phyloP scores from a whole-genome alignment of 2,797 vertebrate genomes.

The Cuniculus paca region DNA sequence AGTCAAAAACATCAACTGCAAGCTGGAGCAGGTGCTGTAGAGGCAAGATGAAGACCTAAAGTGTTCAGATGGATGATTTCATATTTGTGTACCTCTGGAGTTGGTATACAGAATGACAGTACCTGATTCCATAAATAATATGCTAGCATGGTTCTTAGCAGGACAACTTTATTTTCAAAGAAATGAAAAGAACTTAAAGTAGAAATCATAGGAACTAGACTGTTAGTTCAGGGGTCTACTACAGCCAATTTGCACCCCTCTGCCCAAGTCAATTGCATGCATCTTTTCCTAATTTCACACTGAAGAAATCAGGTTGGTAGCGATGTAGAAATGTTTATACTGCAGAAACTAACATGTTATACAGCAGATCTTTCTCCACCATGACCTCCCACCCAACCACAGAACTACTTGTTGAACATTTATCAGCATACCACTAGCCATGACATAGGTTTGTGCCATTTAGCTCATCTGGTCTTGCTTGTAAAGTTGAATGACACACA shows the following conservation, averaged over 20 bases:
- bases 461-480: neutral
- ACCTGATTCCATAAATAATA: neutral
- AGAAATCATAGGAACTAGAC: neutral
- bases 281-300: neutral
- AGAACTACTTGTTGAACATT: neutral
- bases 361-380: neutral
- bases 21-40: neutral
- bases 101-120: neutral
- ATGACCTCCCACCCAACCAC: too few relatives aligned
- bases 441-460: neutral
- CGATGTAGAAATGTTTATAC: neutral
- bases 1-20: neutral
- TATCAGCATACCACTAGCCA: neutral
- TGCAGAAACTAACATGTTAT: neutral
- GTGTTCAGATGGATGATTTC: neutral
- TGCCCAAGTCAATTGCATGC: neutral
- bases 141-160: neutral
- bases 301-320: neutral
- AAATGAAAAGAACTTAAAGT: neutral
- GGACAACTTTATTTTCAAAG: neutral
- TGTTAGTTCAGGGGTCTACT: neutral
- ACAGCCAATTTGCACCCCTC: neutral
- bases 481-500: neutral
- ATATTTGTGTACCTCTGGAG: neutral
- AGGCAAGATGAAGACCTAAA: neutral